A percentile compares a stretch with the other conserved stretches of the same genome.
These are phyloP conservation scores for Chydorus sphaericus DNA, from an alignment of 2,888 invertebrate genomes.

Conservation along the genomic window DNA sequence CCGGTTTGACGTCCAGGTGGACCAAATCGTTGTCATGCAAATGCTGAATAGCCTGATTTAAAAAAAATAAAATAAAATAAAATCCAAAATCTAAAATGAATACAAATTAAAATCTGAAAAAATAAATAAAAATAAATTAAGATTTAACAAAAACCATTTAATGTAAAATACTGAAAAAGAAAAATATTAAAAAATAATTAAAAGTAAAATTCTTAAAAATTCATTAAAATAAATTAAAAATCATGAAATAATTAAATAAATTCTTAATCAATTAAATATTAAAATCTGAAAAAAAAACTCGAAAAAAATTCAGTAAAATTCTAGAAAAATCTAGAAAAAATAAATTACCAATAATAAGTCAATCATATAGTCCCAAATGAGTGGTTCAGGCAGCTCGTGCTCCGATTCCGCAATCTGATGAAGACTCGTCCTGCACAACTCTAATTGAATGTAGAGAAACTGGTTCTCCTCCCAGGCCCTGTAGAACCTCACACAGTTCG, in stretches of 20 bases:
- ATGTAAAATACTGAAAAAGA: conserved; percentile 5
- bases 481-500: conserved; percentile 48
- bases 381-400: conserved; percentile 41
- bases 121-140: conserved; percentile 14
- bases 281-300: too few relatives aligned
- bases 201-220: conserved; percentile 10
- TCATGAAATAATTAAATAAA: too few relatives aligned
- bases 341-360: conserved; percentile 37
- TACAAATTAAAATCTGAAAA: too few relatives aligned
- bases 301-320: too few relatives aligned
- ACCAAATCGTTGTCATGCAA: conserved; percentile 49
- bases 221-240: conserved; percentile 4
- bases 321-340: too few relatives aligned
- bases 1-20: conserved; percentile 63
- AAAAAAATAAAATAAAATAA: conserved; percentile 10
- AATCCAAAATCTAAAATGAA: too few relatives aligned
- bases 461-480: conserved; percentile 56
- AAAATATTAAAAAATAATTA: neutral
- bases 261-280: too few relatives aligned
- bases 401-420: conserved; percentile 39
- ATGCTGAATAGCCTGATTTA: conserved; percentile 45
- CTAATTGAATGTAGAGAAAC: conserved; percentile 51
- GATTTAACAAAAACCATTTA: neutral
- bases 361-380: conserved; percentile 48
- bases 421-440: conserved; percentile 48